These are phyloP conservation scores for Cryptus armator DNA, from an alignment of 2,888 invertebrate genomes.

Conservation along the genomic window DNA sequence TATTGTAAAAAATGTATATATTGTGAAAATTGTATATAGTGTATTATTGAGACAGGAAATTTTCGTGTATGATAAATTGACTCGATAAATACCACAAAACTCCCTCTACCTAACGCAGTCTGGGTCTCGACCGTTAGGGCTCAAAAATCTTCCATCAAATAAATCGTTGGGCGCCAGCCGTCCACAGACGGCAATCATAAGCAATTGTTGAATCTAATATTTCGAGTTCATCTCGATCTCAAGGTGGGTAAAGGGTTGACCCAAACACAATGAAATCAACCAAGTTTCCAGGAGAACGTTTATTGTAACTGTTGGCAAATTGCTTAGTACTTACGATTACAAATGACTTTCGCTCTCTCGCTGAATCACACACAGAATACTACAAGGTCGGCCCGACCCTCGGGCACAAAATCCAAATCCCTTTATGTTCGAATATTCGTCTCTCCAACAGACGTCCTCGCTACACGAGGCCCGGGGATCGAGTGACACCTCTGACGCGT, in stretches of 20 bases:
- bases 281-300: neutral
- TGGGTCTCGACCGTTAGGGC: constrained; percentile 2
- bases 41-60: too few relatives aligned
- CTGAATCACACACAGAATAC: too few relatives aligned
- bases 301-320: neutral
- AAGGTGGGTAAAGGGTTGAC: constrained; percentile 2
- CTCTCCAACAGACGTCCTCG: too few relatives aligned
- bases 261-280: neutral
- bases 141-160: neutral
- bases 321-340: neutral
- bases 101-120: neutral
- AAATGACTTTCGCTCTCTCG: neutral
- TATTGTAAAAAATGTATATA: too few relatives aligned
- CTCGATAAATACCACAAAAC: too few relatives aligned
- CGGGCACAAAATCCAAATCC: too few relatives aligned
- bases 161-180: constrained; percentile 17
- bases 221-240: neutral
- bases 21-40: too few relatives aligned
- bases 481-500: neutral
- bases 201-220: neutral
- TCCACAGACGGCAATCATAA: neutral
- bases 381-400: too few relatives aligned
- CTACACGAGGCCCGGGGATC: neutral
- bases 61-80: too few relatives aligned
- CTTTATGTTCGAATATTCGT: too few relatives aligned